These are phyloP conservation scores for Thymelicus sylvestris DNA, from an alignment of 2,888 invertebrate species.

Conservation along the genomic window DNA sequence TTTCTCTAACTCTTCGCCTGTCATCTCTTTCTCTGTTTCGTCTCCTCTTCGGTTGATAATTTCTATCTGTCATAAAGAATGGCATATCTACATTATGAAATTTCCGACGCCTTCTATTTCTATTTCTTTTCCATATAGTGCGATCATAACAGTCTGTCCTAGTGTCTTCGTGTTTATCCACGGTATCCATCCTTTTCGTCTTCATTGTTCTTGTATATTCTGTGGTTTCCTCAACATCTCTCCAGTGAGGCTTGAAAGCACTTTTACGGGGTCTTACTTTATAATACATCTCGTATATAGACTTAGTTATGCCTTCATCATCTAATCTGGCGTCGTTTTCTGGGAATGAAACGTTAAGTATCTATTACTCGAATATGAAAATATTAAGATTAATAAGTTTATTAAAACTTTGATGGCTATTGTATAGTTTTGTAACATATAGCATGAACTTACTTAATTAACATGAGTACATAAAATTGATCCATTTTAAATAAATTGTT, in stretches of 20 bases:
- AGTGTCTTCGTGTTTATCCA: constrained; percentile 8
- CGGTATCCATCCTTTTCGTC: constrained; percentile 33
- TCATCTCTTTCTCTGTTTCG: constrained; percentile 1
- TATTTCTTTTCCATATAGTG: constrained; percentile 30
- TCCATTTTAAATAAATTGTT: too few species aligned
- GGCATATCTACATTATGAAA: constrained; percentile 44
- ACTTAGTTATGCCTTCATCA: constrained; percentile 72
- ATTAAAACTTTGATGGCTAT: too few species aligned
- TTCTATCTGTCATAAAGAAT: constrained; percentile 46
- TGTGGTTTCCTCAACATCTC: constrained; percentile 41
- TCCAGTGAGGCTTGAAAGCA: constrained; percentile 41
- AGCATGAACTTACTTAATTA: too few species aligned
- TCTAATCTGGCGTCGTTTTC: constrained; percentile 35
- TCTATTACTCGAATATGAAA: too few species aligned
- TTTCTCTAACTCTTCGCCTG: constrained; percentile 9
- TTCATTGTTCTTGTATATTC: constrained; percentile 42
- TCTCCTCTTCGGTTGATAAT: constrained; percentile 12
- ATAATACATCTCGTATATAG: constrained; percentile 78
- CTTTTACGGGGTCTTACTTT: constrained; percentile 48
- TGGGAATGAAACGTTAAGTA: background rate
- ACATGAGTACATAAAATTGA: background rate
- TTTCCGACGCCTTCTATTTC: constrained; percentile 24
- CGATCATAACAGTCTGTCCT: constrained; percentile 25
- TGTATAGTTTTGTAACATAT: too few species aligned
- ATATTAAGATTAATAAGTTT: too few species aligned